Conservation (phyloP, 2,113 vertebrate species). For the Sinocyclocheilus anophthalmus region DNA sequence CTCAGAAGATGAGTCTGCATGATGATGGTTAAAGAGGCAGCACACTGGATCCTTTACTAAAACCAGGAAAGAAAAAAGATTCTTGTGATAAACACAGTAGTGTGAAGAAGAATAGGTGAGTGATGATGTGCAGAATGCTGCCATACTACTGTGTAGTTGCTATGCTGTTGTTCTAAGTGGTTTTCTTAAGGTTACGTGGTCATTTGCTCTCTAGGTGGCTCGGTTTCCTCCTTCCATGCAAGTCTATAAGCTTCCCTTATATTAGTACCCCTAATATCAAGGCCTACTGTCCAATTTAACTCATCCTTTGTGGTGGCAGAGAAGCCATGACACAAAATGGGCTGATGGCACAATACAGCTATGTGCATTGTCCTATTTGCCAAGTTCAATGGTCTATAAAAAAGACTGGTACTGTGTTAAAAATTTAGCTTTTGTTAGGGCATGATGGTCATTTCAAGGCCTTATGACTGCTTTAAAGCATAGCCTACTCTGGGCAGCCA, state of each 20-base stretch:
- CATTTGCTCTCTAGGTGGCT: neutral
- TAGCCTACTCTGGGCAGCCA: too few species aligned
- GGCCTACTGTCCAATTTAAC: too few species aligned
- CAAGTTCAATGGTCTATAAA: too few species aligned
- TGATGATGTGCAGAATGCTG: neutral
- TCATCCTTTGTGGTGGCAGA: too few species aligned
- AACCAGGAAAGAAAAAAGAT: neutral
- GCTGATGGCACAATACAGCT: too few species aligned
- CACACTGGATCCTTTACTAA: slow-evolving; percentile 10
- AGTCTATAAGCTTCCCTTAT: neutral
- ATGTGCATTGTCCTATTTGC: too few species aligned
- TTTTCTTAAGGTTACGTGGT: neutral
- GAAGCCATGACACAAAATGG: too few species aligned
- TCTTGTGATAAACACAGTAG: neutral
- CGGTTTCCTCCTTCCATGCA: neutral
- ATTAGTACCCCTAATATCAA: too few species aligned
- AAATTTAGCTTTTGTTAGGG: too few species aligned
- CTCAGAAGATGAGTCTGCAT: slow-evolving; percentile 5
- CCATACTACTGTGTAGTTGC: neutral
- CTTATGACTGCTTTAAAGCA: too few species aligned
- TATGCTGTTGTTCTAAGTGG: neutral
- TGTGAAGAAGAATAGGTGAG: neutral
- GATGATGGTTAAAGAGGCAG: slow-evolving; percentile 20
- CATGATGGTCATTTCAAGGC: too few species aligned
- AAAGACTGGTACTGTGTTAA: too few species aligned